A percentile compares a stretch with the other conserved stretches of the same genome.
phyloP scores from a whole-genome alignment of 2,888 invertebrate genomes.

The Lamellibrachia satsuma region DNA sequence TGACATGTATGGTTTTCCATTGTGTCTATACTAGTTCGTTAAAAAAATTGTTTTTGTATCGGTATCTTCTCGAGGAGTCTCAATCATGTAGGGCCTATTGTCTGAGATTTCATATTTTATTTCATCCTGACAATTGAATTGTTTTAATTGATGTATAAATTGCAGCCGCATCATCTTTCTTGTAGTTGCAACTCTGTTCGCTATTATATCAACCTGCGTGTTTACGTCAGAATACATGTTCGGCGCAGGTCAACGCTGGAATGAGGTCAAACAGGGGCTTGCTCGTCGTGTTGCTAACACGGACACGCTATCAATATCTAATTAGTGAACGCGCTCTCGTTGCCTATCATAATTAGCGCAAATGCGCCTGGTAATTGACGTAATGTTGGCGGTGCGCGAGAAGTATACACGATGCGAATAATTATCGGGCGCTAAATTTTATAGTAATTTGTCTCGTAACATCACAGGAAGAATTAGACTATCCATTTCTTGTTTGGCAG shows the following conservation, averaged over 20 bases:
- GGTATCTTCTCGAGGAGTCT: no score
- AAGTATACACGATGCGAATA: not conserved
- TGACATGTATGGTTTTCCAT: no score
- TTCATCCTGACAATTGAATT: no score
- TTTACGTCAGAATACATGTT: not conserved
- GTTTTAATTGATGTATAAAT: no score
- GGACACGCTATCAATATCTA: not conserved
- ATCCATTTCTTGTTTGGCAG: not conserved
- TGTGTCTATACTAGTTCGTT: no score
- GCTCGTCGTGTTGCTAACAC: not conserved
- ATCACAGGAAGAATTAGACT: not conserved
- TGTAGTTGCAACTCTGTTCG: no score
- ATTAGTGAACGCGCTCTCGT: not conserved
- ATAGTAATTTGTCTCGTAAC: not conserved
- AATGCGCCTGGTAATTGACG: not conserved
- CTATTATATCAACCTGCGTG: no score
- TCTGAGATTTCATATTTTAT: no score
- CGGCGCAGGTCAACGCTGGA: not conserved
- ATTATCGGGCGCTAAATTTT: not conserved
- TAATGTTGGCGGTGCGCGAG: not conserved
- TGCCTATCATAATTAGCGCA: not conserved
- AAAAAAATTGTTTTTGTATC: no score
- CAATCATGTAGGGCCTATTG: no score
- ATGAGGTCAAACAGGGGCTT: not conserved
- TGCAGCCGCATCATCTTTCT: no score